Conservation (phyloP, 1,140 invertebrate genomes). For the Euwallacea fornicatus region DNA sequence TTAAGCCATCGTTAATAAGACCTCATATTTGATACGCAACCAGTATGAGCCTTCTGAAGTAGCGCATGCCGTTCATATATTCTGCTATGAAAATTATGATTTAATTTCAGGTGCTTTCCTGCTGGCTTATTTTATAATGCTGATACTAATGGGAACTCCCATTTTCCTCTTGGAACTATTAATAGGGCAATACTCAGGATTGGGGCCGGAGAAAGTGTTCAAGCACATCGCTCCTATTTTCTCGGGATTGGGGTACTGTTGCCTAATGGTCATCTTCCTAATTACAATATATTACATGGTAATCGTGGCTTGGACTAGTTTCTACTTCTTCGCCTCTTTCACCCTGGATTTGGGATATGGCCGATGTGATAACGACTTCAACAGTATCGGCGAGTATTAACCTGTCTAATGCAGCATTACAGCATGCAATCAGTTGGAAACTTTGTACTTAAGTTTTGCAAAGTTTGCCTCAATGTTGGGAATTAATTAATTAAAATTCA, state of each 20-base stretch:
- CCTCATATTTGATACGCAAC: too few relatives aligned
- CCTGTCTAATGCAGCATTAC: neutral
- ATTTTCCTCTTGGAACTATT: conserved; percentile 72
- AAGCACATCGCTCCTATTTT: conserved; percentile 64
- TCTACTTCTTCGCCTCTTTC: conserved; percentile 75
- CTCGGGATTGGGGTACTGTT: conserved; percentile 67
- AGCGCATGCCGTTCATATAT: too few relatives aligned
- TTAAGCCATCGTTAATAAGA: too few relatives aligned
- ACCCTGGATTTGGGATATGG: conserved; percentile 70
- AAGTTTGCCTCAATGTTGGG: too few relatives aligned
- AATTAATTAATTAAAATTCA: too few relatives aligned
- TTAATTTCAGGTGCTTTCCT: conserved; percentile 72
- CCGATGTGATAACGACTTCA: conserved; percentile 70
- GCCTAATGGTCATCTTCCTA: conserved; percentile 73
- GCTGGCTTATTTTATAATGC: conserved; percentile 77
- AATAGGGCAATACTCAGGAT: conserved; percentile 65
- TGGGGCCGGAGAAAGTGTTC: conserved; percentile 64
- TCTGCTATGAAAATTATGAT: neutral
- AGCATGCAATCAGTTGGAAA: neutral
- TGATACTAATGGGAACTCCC: conserved; percentile 76
- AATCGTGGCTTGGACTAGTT: conserved; percentile 77
- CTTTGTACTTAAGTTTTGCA: too few relatives aligned
- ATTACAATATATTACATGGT: conserved; percentile 84
- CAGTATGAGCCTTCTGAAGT: too few relatives aligned
- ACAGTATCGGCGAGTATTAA: conserved; percentile 58